phyloP scores from a whole-genome alignment of 2,113 vertebrate species.

The Synodontis membranacea region DNA sequence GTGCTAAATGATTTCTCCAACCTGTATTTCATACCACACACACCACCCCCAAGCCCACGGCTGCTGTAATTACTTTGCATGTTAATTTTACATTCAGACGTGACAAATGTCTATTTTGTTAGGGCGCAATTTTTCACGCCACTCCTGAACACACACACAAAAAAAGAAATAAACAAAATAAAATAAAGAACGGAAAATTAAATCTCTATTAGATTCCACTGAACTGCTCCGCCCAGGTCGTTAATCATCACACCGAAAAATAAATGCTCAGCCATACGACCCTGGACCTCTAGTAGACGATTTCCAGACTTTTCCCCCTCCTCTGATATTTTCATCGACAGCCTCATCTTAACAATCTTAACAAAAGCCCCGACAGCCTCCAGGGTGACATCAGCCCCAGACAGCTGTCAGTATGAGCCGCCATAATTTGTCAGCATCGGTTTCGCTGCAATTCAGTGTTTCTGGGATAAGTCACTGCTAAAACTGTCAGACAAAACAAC shows the following conservation, averaged over 20 bases:
- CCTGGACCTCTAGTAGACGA: neutral
- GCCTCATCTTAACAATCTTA: slow-evolving; percentile 52
- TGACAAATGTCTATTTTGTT: neutral
- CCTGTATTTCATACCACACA: neutral
- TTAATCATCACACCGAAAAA: slow-evolving; percentile 33
- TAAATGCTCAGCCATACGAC: neutral
- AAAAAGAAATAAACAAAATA: neutral
- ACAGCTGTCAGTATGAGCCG: slow-evolving; percentile 48
- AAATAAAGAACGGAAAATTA: slow-evolving; percentile 3
- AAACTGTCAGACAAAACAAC: slow-evolving; percentile 49
- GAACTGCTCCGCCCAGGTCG: neutral
- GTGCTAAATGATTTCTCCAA: neutral
- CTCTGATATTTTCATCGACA: slow-evolving; percentile 53
- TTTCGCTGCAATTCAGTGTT: slow-evolving; percentile 57
- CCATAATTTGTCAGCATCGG: slow-evolving; percentile 53
- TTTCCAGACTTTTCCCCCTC: slow-evolving; percentile 1
- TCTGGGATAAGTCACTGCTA: slow-evolving; percentile 64
- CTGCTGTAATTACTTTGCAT: neutral
- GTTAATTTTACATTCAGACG: neutral
- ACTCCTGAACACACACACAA: too few species aligned
- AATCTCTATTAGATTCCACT: slow-evolving; percentile 8
- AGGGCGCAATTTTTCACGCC: neutral
- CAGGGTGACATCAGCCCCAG: slow-evolving; percentile 38
- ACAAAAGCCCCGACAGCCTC: slow-evolving; percentile 39
- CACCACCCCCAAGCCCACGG: neutral